phyloP scores from a whole-genome alignment of 1,140 invertebrate species.

The Ruditapes philippinarum region DNA sequence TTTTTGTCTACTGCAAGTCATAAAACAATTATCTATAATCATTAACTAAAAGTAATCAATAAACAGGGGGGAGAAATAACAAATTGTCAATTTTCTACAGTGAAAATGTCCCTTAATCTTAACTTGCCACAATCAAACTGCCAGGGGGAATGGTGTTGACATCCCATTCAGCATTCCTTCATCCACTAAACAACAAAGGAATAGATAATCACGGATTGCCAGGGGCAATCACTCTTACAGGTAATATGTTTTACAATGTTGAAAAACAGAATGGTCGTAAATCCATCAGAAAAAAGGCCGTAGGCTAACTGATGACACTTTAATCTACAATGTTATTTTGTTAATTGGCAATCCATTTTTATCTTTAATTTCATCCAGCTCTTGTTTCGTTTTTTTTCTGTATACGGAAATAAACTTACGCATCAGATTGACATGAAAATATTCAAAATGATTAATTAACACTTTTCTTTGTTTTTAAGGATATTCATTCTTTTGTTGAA shows the following conservation, averaged over 20 bases:
- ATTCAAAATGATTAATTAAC: conserved; percentile 14
- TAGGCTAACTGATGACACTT: conserved; percentile 25
- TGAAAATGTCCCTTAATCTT: not conserved
- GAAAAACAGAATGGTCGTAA: not conserved
- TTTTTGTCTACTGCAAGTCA: too few relatives aligned
- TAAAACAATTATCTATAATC: not conserved
- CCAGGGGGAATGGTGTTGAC: not conserved
- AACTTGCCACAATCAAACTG: not conserved
- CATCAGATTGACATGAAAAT: conserved; percentile 14
- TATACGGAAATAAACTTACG: conserved; percentile 50
- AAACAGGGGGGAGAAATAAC: too few relatives aligned
- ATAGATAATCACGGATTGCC: conserved; percentile 10
- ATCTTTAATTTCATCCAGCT: conserved; percentile 6
- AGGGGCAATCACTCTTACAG: conserved; percentile 14
- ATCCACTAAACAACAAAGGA: not conserved
- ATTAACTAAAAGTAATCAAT: too few relatives aligned
- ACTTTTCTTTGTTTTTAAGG: conserved; percentile 28
- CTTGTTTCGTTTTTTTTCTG: too few relatives aligned
- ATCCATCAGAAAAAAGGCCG: conserved; percentile 21
- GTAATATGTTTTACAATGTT: not conserved
- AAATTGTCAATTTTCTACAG: not conserved
- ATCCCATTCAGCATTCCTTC: conserved; percentile 1
- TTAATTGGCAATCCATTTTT: conserved; percentile 42
- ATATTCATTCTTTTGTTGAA: too few relatives aligned
- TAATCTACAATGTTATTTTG: conserved; percentile 34